These are phyloP conservation scores for Sinocyclocheilus anshuiensis DNA, from an alignment of 2,113 vertebrate species.

Conservation along the genomic window DNA sequence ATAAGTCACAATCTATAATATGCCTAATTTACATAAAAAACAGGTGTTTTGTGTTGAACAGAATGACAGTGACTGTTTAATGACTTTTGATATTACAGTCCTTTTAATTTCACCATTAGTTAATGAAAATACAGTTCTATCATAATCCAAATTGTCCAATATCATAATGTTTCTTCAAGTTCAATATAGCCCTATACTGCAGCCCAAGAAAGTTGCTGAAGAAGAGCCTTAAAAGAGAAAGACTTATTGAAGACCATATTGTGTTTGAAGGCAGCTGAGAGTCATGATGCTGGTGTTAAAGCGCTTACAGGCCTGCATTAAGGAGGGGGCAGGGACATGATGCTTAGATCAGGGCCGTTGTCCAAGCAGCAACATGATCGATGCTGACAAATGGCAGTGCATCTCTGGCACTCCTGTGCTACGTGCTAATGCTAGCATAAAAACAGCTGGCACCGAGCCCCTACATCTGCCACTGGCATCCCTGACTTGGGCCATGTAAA, in stretches of 20 bases:
- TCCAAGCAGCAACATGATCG: slow-evolving; percentile 34
- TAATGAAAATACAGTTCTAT: not conserved
- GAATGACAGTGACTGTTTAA: not conserved
- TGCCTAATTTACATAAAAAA: too few species aligned
- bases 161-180: not conserved
- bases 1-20: too few species aligned
- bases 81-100: not conserved
- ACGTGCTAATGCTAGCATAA: slow-evolving; percentile 8
- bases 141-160: not conserved
- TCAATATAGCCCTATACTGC: not conserved
- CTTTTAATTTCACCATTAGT: not conserved
- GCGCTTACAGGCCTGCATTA: slow-evolving; percentile 43
- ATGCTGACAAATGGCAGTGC: slow-evolving; percentile 29
- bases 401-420: not conserved
- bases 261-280: slow-evolving; percentile 29
- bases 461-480: slow-evolving; percentile 27
- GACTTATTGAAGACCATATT: not conserved
- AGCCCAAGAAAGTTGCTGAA: not conserved
- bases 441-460: slow-evolving; percentile 35
- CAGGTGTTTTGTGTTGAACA: too few species aligned
- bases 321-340: not conserved
- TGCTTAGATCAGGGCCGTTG: slow-evolving; percentile 16
- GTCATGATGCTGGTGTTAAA: slow-evolving; percentile 40
- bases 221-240: not conserved
- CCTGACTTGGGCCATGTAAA: not conserved